Conservation (phyloP, 2,888 invertebrate species). For the Nezara viridula region DNA sequence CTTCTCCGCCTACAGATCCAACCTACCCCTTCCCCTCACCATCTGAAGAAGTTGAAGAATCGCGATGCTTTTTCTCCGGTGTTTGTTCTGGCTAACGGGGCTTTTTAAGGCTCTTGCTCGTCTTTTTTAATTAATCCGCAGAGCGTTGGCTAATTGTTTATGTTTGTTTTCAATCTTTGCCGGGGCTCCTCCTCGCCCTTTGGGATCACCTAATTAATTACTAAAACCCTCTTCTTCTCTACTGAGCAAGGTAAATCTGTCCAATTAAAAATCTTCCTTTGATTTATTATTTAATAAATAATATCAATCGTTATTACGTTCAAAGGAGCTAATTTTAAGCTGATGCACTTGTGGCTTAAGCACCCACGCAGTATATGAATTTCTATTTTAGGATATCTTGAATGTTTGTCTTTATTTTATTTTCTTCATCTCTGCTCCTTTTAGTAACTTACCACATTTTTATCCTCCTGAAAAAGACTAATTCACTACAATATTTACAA, state of each 20-base stretch:
- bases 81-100: background rate
- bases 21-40: no score
- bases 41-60: constrained; percentile 20
- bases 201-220: background rate
- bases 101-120: background rate
- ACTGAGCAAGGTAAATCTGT: background rate
- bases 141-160: background rate
- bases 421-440: no score
- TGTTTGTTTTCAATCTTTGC: constrained; percentile 20
- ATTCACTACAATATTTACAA: no score
- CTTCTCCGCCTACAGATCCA: no score
- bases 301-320: background rate
- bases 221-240: background rate
- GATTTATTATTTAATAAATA: constrained; percentile 17
- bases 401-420: no score
- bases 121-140: background rate
- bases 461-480: no score
- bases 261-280: background rate
- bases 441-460: no score
- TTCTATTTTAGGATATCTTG: no score
- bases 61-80: background rate
- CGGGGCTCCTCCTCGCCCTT: background rate
- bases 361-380: no score
- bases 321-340: no score
- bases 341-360: no score